These are phyloP conservation scores for Chrysomela aeneicollis DNA, from an alignment of 2,888 invertebrate species.

Conservation along the genomic window DNA sequence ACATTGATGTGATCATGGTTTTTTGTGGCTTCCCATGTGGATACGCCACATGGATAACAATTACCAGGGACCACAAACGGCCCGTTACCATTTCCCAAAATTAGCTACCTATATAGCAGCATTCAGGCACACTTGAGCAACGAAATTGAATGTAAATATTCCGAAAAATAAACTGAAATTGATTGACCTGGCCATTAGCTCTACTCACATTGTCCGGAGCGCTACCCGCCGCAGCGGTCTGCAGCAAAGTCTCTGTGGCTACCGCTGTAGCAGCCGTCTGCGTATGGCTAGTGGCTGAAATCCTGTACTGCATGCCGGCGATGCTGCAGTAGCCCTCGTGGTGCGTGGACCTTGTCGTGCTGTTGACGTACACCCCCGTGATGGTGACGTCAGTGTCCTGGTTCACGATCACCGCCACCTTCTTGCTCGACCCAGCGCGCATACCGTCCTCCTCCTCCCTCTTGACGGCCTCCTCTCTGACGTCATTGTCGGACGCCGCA, in stretches of 20 bases:
- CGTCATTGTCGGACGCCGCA: conserved; percentile 62
- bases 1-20: too few relatives aligned
- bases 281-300: conserved; percentile 86
- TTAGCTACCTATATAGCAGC: too few relatives aligned
- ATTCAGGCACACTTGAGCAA: too few relatives aligned
- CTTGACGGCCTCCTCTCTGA: conserved; percentile 61
- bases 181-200: not conserved
- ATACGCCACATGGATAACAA: too few relatives aligned
- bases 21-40: too few relatives aligned
- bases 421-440: conserved; percentile 62
- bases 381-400: conserved; percentile 89
- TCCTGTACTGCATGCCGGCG: conserved; percentile 85
- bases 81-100: too few relatives aligned
- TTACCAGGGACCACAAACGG: too few relatives aligned
- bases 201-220: conserved; percentile 59
- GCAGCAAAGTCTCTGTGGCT: conserved; percentile 67
- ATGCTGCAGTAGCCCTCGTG: conserved; percentile 87
- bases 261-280: conserved; percentile 86
- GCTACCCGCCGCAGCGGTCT: conserved; percentile 54
- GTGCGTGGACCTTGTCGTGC: conserved; percentile 76
- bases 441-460: conserved; percentile 62
- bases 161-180: too few relatives aligned
- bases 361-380: conserved; percentile 83
- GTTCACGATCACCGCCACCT: conserved; percentile 81
- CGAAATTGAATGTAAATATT: too few relatives aligned